These are phyloP conservation scores for Osmoderma eremita DNA, from an alignment of 2,888 invertebrate genomes.

Conservation along the genomic window DNA sequence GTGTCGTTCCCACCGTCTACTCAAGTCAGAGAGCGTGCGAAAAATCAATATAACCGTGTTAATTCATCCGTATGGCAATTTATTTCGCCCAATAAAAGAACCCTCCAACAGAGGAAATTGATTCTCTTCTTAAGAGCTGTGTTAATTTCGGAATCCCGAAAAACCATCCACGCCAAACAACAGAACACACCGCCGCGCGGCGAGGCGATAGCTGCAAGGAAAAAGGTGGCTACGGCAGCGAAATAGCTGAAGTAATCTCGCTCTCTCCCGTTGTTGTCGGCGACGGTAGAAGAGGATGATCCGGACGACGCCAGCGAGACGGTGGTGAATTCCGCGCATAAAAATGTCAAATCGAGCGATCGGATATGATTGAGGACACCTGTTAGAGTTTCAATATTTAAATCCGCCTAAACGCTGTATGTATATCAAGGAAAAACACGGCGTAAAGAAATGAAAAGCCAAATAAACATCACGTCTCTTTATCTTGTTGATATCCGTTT, in stretches of 20 bases:
- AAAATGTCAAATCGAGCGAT: slow-evolving; percentile 27
- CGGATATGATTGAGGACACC: slow-evolving; percentile 35
- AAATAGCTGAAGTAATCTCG: slow-evolving; percentile 17
- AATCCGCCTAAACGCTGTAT: slow-evolving; percentile 3
- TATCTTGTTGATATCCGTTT: no score
- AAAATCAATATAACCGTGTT: slow-evolving; percentile 36
- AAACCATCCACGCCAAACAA: slow-evolving; percentile 34
- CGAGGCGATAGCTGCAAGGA: neutral
- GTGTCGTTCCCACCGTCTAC: neutral
- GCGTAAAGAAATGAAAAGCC: neutral
- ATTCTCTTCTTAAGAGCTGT: slow-evolving; percentile 37
- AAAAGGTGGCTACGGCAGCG: neutral
- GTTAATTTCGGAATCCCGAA: slow-evolving; percentile 35
- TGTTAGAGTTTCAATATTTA: slow-evolving; percentile 26
- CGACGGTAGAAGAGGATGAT: slow-evolving; percentile 16
- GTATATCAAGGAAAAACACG: neutral
- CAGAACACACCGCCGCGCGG: slow-evolving; percentile 4
- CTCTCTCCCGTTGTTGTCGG: neutral
- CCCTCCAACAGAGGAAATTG: slow-evolving; percentile 37
- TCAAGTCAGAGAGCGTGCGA: slow-evolving; percentile 27
- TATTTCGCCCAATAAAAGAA: slow-evolving; percentile 37
- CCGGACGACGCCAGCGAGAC: slow-evolving; percentile 6
- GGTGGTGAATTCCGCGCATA: slow-evolving; percentile 24
- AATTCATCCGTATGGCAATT: slow-evolving; percentile 37
- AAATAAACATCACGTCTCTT: neutral